These are phyloP conservation scores for Cnemophilus loriae DNA, from an alignment of 2,113 vertebrate species.

Conservation along the genomic window DNA sequence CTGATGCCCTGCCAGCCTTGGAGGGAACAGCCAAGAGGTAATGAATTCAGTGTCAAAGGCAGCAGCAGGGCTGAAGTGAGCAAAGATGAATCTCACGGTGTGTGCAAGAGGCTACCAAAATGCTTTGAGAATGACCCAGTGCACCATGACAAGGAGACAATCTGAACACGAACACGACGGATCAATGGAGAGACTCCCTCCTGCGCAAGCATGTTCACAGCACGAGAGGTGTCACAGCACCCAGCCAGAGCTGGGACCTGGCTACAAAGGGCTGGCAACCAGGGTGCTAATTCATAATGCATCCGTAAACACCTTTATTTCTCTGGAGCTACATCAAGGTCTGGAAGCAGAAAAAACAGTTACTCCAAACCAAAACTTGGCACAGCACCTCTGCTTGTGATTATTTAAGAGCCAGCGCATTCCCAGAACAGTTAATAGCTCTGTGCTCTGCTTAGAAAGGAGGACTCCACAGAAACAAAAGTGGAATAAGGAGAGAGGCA, in stretches of 20 bases:
- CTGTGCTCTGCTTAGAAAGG: neutral
- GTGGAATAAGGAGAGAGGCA: neutral
- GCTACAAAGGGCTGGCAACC: conserved; percentile 41
- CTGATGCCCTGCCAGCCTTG: neutral
- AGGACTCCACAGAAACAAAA: neutral
- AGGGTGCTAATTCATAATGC: conserved; percentile 13
- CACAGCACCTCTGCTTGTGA: neutral
- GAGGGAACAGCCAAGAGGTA: neutral
- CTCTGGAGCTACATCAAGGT: conserved; percentile 56
- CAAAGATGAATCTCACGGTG: neutral
- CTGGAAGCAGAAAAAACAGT: conserved; percentile 62
- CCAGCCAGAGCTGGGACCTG: neutral
- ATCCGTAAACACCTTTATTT: conserved; percentile 24
- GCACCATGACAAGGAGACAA: neutral
- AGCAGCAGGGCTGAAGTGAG: neutral
- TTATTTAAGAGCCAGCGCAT: conserved; percentile 24
- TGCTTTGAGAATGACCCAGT: neutral
- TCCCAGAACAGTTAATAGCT: conserved; percentile 16
- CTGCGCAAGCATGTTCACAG: neutral
- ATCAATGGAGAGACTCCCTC: neutral
- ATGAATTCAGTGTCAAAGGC: neutral
- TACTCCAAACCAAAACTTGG: conserved; percentile 27
- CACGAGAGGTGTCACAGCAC: neutral
- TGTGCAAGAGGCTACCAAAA: neutral
- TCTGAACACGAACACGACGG: rapidly evolving